Conservation (phyloP, 1,140 invertebrate species). For the Leptopilina boulardi region DNA sequence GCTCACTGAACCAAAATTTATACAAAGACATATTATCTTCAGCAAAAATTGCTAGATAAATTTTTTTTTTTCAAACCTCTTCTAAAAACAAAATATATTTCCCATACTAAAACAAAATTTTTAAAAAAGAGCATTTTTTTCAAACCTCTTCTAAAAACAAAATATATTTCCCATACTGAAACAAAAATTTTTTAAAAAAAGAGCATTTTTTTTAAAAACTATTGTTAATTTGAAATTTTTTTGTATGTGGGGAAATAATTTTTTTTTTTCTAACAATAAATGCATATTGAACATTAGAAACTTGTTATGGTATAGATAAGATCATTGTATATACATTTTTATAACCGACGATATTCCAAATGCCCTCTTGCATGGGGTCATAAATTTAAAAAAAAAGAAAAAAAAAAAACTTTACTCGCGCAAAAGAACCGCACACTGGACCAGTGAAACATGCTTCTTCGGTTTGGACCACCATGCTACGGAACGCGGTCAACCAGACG, state of each 20-base stretch:
- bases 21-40: constrained; percentile 18
- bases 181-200: too few species aligned
- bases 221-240: too few species aligned
- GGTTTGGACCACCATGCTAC: constrained; percentile 22
- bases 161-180: too few species aligned
- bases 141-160: too few species aligned
- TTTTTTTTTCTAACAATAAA: background rate
- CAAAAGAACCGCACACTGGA: constrained; percentile 23
- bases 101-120: too few species aligned
- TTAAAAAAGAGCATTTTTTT: too few species aligned
- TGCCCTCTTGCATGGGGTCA: constrained; percentile 15
- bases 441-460: constrained; percentile 9
- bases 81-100: too few species aligned
- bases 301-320: background rate
- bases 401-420: background rate
- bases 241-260: too few species aligned
- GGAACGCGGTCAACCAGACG: constrained; percentile 24
- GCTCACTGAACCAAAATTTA: background rate
- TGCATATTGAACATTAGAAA: constrained; percentile 15
- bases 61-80: too few species aligned
- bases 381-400: background rate
- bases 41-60: constrained; percentile 56
- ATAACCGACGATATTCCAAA: constrained; percentile 10
- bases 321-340: constrained; percentile 21
- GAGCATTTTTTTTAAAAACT: too few species aligned